Conservation (phyloP, 1,140 invertebrate species). For the Pseudomyrmex cubaensis region DNA sequence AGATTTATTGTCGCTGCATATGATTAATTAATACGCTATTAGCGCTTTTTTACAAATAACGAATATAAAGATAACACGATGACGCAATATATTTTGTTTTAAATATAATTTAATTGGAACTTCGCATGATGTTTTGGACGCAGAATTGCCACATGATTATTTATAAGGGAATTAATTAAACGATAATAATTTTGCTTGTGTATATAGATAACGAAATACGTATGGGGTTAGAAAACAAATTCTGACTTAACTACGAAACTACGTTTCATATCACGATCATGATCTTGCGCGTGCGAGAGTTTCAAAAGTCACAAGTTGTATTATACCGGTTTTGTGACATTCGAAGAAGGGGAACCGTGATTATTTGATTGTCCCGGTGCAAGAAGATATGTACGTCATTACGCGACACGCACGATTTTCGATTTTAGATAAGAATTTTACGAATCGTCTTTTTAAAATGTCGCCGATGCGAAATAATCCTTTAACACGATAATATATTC, state of each 20-base stretch:
- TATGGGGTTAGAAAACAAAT: neutral
- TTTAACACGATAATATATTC: neutral
- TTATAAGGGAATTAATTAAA: conserved; percentile 22
- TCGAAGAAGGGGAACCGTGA: neutral
- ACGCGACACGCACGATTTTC: conserved; percentile 30
- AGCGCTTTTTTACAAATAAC: neutral
- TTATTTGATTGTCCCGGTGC: neutral
- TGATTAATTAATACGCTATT: neutral
- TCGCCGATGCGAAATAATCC: neutral
- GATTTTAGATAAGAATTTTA: conserved; percentile 21
- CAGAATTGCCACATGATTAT: neutral
- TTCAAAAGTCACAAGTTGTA: neutral
- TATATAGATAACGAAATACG: neutral
- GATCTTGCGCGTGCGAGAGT: neutral
- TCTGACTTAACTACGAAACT: neutral
- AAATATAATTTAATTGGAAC: neutral
- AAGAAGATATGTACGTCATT: conserved; percentile 17
- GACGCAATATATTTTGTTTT: neutral
- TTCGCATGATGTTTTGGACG: neutral
- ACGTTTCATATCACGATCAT: conserved; percentile 12
- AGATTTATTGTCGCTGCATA: too few relatives aligned
- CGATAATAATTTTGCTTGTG: neutral
- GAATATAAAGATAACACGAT: neutral
- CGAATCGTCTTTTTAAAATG: conserved; percentile 12
- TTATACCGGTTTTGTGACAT: conserved; percentile 12